phyloP scores from a whole-genome alignment of 2,888 invertebrate species.

The Megalurothrips usitatus region DNA sequence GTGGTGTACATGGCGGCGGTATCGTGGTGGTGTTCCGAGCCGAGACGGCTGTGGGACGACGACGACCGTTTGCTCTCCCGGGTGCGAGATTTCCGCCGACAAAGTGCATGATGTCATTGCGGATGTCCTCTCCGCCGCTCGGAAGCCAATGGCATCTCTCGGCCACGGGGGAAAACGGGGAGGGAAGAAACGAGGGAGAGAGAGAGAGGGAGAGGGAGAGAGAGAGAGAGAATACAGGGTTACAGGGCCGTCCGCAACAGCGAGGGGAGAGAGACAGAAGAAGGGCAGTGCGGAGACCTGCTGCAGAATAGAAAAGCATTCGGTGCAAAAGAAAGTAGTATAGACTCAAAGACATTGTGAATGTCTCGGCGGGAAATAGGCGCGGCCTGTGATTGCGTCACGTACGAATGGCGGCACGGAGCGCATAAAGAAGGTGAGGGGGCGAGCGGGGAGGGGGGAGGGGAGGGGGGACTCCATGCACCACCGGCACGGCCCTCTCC shows the following conservation, averaged over 20 bases:
- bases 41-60: no score
- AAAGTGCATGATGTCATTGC: no score
- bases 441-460: not conserved
- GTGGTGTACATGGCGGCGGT: no score
- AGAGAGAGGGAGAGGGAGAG: not conserved
- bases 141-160: no score
- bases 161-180: not conserved
- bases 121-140: no score
- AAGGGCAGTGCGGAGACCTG: not conserved
- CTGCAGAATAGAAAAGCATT: not conserved
- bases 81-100: no score
- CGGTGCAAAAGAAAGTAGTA: not conserved
- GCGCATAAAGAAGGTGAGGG: conserved; percentile 5
- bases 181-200: not conserved
- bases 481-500: no score
- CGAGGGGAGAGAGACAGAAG: no score
- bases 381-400: conserved; percentile 5
- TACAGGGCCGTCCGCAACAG: no score
- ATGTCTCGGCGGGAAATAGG: conserved; percentile 16
- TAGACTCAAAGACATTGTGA: conserved; percentile 4
- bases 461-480: no score
- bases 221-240: not conserved
- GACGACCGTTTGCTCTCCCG: no score
- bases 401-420: not conserved
- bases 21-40: no score